Base-by-base conservation (phyloP, 23 tunicate species). In the Botrylloides violaceus region DNA sequence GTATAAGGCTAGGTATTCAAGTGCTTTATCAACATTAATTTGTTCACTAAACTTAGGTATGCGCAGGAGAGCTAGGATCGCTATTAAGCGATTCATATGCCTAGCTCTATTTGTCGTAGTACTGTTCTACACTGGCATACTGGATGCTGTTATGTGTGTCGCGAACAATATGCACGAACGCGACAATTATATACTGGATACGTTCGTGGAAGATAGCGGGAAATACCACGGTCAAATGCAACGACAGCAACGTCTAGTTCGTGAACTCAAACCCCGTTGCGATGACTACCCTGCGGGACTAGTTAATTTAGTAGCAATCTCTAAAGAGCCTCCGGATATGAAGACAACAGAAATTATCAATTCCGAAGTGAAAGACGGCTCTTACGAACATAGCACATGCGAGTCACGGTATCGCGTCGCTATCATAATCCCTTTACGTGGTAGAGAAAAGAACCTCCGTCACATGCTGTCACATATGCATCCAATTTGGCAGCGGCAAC, bases 401-500 rank as follows among this genome's bases (percentile, higher is more conserved):
- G 23, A 29, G 4, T 71, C 96, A 9, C 75, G 87, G 3, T 47
- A 77, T 20, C 70, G 66, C 33, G 86, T 81, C 27, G 96, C 96
- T 12, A 81, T 87, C 38, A 87, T 87, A 21, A 83, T 87, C 12
- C 96, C 96, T 3, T 79, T 80, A 64, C 70, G 96, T 20, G 64
- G 70, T 37, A 75, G 96, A 12, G 86, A 81, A 55, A 61, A 66
- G 1, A 86, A 87, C 50, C 71, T 87, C 25, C 73, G 86, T 25
- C 83, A 76, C 32, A 76, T 87, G 53, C 59, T 87, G 3, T 56
- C 55, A 22, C 80, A 78, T 2, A 76, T 87, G 38, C 85, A 87
- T 36, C 96, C 96, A 32, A 50, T 81, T 20, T 76, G 81, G 83
- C 43, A 71, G 74, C 87, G 87, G 18, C 96, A 87, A 56, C 83